Evolutionary conservation across 2,888 invertebrate genomes (phyloP).

Genomic region (Pterostichus madidus): DNA sequence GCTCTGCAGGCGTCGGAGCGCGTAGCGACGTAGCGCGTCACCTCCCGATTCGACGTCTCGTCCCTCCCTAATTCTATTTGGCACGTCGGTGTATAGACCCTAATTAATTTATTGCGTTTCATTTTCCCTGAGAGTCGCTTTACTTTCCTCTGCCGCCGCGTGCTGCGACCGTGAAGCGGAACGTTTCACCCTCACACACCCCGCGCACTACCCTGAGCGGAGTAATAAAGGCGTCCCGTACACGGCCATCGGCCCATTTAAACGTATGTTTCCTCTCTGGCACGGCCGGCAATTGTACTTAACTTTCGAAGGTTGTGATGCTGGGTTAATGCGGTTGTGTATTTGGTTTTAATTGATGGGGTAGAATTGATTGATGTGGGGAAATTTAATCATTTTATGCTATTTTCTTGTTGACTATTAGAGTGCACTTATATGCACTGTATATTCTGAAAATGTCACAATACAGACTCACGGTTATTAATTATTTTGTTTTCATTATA

Average conservation of each 20-base stretch:
- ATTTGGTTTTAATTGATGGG: constrained; percentile 41
- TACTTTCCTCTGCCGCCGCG: constrained; percentile 41
- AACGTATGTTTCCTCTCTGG: constrained; percentile 9
- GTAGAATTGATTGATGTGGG: constrained; percentile 37
- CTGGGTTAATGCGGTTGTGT: constrained; percentile 19
- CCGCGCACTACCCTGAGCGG: background rate
- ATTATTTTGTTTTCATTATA: too few species aligned
- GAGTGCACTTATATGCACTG: background rate
- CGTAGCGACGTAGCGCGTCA: constrained; percentile 6
- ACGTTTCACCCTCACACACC: background rate
- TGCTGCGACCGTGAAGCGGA: constrained; percentile 56
- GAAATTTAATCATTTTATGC: constrained; percentile 21
- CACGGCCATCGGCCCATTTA: constrained; percentile 2
- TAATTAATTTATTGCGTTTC: constrained; percentile 76
- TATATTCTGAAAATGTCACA: too few species aligned
- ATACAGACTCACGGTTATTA: too few species aligned
- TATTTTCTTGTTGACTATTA: constrained; percentile 6
- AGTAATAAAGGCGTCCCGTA: constrained; percentile 43
- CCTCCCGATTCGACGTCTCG: constrained; percentile 45
- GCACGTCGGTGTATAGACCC: constrained; percentile 73
- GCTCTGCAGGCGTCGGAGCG: constrained; percentile 22
- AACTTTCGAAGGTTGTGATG: background rate
- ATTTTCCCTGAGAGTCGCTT: constrained; percentile 71
- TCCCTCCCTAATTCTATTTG: constrained; percentile 70
- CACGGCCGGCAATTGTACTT: constrained; percentile 12